Conservation (phyloP, 2,113 vertebrate genomes). For the Bubo bubo region DNA sequence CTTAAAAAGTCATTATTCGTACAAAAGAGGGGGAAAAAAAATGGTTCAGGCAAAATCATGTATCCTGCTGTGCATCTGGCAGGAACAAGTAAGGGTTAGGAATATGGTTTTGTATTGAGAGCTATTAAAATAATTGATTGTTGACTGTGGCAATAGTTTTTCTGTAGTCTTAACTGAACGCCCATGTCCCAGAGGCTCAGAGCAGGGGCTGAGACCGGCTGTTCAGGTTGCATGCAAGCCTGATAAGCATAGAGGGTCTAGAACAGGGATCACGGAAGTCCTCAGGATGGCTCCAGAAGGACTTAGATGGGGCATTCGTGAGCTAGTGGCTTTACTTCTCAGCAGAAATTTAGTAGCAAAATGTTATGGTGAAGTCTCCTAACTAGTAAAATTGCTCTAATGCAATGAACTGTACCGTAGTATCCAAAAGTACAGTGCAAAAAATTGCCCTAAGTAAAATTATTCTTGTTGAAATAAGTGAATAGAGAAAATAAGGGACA, state of each 20-base stretch:
- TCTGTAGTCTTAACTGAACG: background rate
- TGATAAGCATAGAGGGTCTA: too few species aligned
- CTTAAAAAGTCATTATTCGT: background rate
- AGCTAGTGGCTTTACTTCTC: background rate
- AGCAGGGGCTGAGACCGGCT: background rate
- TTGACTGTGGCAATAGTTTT: background rate
- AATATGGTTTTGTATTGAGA: background rate
- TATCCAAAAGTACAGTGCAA: background rate
- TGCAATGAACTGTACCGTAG: background rate
- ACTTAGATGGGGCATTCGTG: background rate
- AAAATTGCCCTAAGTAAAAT: background rate
- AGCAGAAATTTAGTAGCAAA: background rate
- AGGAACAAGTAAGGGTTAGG: background rate
- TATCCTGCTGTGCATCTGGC: background rate
- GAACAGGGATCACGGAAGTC: accelerated
- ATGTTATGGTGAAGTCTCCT: background rate
- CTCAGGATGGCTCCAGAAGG: background rate
- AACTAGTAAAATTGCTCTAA: background rate
- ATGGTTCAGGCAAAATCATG: background rate
- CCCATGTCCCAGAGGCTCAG: background rate
- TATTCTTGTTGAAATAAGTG: background rate
- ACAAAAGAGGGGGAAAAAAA: background rate
- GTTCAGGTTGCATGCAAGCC: background rate
- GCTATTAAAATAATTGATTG: background rate
- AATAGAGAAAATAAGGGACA: background rate